Conservation (phyloP, 2,113 vertebrate genomes). For the Nothocercus julius region DNA sequence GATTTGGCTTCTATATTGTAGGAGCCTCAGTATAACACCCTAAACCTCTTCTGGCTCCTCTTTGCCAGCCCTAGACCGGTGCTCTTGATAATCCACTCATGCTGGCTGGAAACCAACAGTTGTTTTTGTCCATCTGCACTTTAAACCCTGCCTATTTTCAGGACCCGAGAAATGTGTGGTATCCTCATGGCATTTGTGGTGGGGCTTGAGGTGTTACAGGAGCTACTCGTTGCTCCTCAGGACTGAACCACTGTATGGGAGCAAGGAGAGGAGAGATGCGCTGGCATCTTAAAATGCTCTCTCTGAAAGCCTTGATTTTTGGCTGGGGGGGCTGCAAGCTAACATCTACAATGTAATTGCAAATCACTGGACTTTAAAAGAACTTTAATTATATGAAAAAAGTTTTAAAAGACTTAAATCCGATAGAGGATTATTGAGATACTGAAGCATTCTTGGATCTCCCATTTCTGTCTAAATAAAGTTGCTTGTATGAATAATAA, state of each 20-base stretch:
- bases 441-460: neutral
- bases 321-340: neutral
- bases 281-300: neutral
- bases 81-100: neutral
- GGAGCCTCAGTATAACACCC: neutral
- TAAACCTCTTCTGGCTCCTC: neutral
- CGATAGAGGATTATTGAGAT: constrained; percentile 35
- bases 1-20: neutral
- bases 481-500: constrained; percentile 1
- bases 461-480: constrained; percentile 1
- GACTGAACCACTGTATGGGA: neutral
- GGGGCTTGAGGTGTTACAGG: neutral
- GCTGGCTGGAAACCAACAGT: neutral
- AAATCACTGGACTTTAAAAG: constrained; percentile 55
- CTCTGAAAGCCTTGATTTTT: neutral
- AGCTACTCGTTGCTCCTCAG: neutral
- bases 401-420: constrained; percentile 19
- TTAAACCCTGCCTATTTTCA: neutral
- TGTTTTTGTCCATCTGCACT: neutral
- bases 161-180: neutral
- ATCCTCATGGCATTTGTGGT: neutral
- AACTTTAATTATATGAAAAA: constrained; percentile 26
- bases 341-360: constrained; percentile 63
- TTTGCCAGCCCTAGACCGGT: neutral
- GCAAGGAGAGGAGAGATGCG: neutral